Conservation (phyloP, 2,113 vertebrate species). For the Podarcis raffonei region DNA sequence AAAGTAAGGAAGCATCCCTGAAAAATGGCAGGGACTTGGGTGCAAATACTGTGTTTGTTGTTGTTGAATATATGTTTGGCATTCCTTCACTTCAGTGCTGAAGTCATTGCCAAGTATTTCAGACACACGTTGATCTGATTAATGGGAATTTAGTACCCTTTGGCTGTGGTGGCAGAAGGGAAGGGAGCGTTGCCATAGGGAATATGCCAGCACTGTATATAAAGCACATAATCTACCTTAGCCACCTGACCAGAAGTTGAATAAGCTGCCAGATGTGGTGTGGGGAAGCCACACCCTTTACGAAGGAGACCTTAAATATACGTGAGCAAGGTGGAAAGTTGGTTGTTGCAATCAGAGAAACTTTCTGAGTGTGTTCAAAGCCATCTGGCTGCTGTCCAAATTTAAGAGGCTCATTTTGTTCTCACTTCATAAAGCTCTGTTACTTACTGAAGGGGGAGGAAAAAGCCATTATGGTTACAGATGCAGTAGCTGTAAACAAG, state of each 20-base stretch:
- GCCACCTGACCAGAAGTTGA: neutral
- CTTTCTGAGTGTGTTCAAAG: conserved; percentile 43
- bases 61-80: neutral
- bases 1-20: neutral
- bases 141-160: neutral
- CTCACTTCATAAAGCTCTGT: conserved; percentile 35
- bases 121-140: neutral
- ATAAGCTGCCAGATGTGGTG: neutral
- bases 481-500: neutral
- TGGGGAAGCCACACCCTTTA: neutral
- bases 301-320: neutral
- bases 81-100: neutral
- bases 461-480: neutral
- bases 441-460: conserved; percentile 24
- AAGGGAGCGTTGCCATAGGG: neutral
- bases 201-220: too few relatives aligned
- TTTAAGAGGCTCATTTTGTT: conserved; percentile 34
- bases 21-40: neutral
- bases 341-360: conserved; percentile 21
- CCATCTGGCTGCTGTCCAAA: conserved; percentile 47
- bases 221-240: too few relatives aligned
- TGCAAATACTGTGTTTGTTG: neutral
- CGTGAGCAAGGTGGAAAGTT: neutral
- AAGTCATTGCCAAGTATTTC: neutral
- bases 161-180: too few relatives aligned